These are phyloP conservation scores for Baccha elongata DNA, from an alignment of 2,888 invertebrate species.

Conservation along the genomic window DNA sequence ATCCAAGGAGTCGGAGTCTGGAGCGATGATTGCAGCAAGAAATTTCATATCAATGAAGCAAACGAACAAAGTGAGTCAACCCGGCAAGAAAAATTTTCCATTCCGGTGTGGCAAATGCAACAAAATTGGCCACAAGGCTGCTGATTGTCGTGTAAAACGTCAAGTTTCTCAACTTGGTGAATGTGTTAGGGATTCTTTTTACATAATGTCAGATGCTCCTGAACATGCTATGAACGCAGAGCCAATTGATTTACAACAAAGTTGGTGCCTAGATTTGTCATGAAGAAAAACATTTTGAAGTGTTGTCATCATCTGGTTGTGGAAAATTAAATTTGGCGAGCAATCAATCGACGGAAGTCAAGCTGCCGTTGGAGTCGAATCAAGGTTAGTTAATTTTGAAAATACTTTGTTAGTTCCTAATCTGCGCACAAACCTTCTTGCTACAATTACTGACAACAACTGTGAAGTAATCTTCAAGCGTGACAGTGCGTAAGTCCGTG, in stretches of 20 bases:
- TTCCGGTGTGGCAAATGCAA: not conserved
- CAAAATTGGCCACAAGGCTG: not conserved
- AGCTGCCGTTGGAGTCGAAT: not conserved
- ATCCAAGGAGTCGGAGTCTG: not conserved
- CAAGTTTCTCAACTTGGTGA: not conserved
- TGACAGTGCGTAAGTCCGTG: not conserved
- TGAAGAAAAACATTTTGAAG: not conserved
- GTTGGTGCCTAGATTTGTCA: not conserved
- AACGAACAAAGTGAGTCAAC: not conserved
- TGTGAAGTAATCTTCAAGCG: slow-evolving; percentile 14
- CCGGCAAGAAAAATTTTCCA: not conserved
- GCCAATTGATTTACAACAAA: not conserved
- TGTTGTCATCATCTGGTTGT: not conserved
- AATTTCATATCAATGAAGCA: not conserved
- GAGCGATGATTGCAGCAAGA: not conserved
- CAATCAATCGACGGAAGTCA: not conserved
- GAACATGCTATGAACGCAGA: not conserved
- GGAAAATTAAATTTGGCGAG: not conserved
- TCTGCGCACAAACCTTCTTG: slow-evolving; percentile 17
- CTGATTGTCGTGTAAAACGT: not conserved
- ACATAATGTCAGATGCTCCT: not conserved
- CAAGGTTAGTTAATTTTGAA: slow-evolving; percentile 34
- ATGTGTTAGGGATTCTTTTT: not conserved
- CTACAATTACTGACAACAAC: slow-evolving; percentile 5
- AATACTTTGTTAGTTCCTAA: not conserved